phyloP scores from a whole-genome alignment of 2,113 vertebrate species.

The Malaclemys terrapin region DNA sequence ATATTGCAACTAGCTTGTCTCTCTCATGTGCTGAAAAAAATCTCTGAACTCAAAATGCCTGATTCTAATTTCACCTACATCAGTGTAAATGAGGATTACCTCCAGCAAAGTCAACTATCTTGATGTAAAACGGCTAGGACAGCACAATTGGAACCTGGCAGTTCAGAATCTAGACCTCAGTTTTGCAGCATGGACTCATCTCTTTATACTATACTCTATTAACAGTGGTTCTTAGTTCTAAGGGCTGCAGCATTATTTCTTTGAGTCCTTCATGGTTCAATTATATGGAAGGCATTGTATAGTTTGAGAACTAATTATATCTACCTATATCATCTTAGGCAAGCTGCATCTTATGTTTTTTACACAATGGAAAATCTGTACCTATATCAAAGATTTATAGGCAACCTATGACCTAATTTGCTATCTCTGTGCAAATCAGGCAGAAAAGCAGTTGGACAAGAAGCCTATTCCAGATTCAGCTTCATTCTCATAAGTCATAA shows the following conservation, averaged over 20 bases:
- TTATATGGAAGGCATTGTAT: neutral
- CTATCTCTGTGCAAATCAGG: neutral
- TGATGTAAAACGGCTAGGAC: neutral
- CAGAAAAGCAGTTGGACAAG: neutral
- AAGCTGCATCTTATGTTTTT: neutral
- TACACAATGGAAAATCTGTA: neutral
- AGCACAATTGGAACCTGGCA: neutral
- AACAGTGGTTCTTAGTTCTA: conserved; percentile 15
- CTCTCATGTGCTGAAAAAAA: neutral
- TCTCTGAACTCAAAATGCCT: neutral
- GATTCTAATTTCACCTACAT: neutral
- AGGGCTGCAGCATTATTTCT: neutral
- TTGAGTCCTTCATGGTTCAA: neutral
- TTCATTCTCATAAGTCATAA: neutral
- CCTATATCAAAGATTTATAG: neutral
- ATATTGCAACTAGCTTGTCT: neutral
- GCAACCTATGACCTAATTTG: neutral
- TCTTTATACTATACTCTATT: conserved; percentile 32
- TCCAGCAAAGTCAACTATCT: neutral
- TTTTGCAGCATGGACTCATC: neutral
- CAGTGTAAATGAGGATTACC: neutral
- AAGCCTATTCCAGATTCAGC: neutral
- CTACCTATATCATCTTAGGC: neutral
- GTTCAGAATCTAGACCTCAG: neutral
- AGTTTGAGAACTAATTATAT: neutral